Base-by-base conservation (phyloP, 2,113 vertebrate genomes). In the Diphyllodes magnificus region DNA sequence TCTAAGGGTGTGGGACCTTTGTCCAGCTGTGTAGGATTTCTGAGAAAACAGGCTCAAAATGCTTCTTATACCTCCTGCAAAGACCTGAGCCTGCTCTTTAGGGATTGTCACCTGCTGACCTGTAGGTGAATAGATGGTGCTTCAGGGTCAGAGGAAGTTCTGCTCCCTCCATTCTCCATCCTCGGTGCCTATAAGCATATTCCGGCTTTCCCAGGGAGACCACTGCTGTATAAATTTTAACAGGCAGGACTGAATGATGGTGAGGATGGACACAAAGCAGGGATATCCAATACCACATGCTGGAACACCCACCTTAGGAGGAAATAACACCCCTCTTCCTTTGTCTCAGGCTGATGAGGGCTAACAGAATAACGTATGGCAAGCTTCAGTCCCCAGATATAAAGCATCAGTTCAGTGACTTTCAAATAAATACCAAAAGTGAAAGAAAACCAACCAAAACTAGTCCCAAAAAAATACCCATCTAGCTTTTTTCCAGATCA, bases 251-350 rank as follows among this genome's bases (percentile, higher is more conserved):
- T 37, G 39, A 14, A 15, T 8, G 5, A 11, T 17, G 49, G 9
- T 37, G 14, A 65, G 22, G 28, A 21, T 15, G 13, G 35, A 39
- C 30, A 24, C 13, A 59, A 47, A 7, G 50, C 0, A 2, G 4
- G 13, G 3, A 13, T 64, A 28, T 33, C 33, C 47, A 56, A 25
- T 4, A 9, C 10, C 33, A 49, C 1, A 0, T 18, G 35, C 40
- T 79, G 69, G 30, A 64, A 68, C 11, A 7, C 2, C 2, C n/a
- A 72, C 2, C 6, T n/a, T 21, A n/a, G 42, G 24, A 30, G 4
- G 22, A 66, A 59, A 27, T 27, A 69, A 27, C 17, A 17, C 6
- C 8, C 13, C 6, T 66, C 33, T 45, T 63, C 21, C n/a, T 82
- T 65, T 33, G 13, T 64, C 9, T 53, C 45, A 51, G 56, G 47